phyloP scores from a whole-genome alignment of 35 echinoderm and acorn worm species.

The Amphiura filiformis region DNA sequence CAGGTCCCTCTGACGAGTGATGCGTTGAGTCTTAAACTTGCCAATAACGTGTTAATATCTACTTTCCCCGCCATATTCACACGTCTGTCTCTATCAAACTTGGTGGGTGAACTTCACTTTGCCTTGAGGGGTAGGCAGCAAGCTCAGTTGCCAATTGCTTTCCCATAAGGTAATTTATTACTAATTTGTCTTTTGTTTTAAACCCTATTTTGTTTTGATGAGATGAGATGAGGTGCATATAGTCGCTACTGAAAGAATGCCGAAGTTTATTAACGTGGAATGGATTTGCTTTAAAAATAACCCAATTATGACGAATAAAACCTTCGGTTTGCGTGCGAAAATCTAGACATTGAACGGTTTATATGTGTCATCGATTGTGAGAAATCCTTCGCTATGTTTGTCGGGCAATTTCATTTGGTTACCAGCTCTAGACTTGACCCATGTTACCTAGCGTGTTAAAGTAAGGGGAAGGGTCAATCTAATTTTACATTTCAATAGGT shows the following conservation, averaged over 20 bases:
- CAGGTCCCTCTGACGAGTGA: not conserved
- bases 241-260: not conserved
- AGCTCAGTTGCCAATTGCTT: not conserved
- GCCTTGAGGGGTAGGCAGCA: not conserved
- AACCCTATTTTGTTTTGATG: not conserved
- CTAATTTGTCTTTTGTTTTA: not conserved
- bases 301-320: not conserved
- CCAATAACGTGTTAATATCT: conserved; percentile 5
- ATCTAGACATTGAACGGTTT: not conserved
- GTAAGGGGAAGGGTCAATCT: not conserved
- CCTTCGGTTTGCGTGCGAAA: conserved; percentile 3
- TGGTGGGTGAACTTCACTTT: not conserved
- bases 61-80: not conserved
- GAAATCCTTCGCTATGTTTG: not conserved
- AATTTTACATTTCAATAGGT: not conserved
- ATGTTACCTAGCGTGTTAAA: conserved; percentile 6
- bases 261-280: not conserved
- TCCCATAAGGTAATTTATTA: not conserved
- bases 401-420: not conserved
- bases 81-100: not conserved
- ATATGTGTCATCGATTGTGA: not conserved
- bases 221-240: no score
- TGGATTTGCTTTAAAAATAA: not conserved
- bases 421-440: not conserved
- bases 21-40: not conserved